Percentiles rank a stretch among this genome's conserved stretches.
Evolutionary conservation across 2,888 invertebrate species (phyloP).

Genomic region (Tubulanus polymorphus): DNA sequence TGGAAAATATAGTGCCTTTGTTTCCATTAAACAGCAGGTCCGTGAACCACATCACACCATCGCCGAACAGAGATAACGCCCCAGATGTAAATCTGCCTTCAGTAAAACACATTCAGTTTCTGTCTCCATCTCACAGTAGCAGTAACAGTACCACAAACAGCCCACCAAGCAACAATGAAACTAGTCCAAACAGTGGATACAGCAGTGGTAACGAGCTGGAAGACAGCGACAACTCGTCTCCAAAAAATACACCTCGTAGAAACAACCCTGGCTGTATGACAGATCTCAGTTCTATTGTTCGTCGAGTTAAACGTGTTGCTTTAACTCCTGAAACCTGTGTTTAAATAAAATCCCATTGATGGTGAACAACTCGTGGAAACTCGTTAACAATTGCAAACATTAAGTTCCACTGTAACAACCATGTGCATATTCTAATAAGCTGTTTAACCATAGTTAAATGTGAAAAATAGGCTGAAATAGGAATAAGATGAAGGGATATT

Average conservation of each 20-base stretch:
- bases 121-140: neutral
- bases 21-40: conserved; percentile 29
- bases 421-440: no score
- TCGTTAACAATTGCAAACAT: no score
- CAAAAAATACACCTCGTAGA: conserved; percentile 24
- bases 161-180: neutral
- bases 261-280: conserved; percentile 32
- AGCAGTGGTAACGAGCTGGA: neutral
- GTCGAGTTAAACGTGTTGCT: conserved; percentile 41
- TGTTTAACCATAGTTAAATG: no score
- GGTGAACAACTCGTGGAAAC: no score
- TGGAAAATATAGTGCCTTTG: no score
- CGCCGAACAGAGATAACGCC: conserved; percentile 26
- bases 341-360: no score
- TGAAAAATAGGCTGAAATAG: no score
- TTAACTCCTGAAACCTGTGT: conserved; percentile 42
- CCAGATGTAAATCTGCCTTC: neutral
- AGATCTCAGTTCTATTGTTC: conserved; percentile 37
- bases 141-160: neutral
- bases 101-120: neutral
- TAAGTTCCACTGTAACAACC: no score
- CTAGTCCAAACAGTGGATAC: neutral
- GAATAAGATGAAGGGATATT: no score
- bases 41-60: conserved; percentile 31
- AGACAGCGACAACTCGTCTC: conserved; percentile 16